A percentile compares a stretch with the other conserved stretches of the same genome.
These are phyloP conservation scores for Agrotis exclamationis DNA, from an alignment of 2,888 invertebrate genomes.

Conservation along the genomic window DNA sequence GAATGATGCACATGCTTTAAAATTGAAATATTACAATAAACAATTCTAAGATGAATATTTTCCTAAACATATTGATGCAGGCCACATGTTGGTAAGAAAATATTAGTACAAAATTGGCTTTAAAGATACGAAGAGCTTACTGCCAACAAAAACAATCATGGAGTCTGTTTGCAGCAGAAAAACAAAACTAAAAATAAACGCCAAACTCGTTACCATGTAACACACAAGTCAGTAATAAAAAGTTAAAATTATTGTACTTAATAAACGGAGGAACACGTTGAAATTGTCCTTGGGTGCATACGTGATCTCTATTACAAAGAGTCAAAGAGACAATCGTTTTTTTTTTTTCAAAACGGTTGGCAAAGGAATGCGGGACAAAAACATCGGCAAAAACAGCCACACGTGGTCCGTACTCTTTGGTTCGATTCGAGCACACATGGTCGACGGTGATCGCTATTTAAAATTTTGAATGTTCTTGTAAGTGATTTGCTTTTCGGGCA, in stretches of 20 bases:
- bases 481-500: too few species aligned
- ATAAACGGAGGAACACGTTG: conserved; percentile 51
- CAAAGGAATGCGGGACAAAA: conserved; percentile 64
- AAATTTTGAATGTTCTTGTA: conserved; percentile 32
- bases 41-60: conserved; percentile 18
- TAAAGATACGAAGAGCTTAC: background rate
- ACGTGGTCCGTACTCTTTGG: conserved; percentile 49
- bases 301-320: conserved; percentile 69
- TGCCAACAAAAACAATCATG: background rate
- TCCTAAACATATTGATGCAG: background rate
- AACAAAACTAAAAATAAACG: conserved; percentile 51
- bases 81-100: conserved; percentile 12
- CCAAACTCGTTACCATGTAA: conserved; percentile 32
- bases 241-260: conserved; percentile 55
- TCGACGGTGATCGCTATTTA: conserved; percentile 31
- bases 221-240: conserved; percentile 49
- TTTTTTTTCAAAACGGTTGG: conserved; percentile 59
- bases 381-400: conserved; percentile 62
- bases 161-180: conserved; percentile 11
- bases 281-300: conserved; percentile 64
- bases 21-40: conserved; percentile 6
- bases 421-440: conserved; percentile 36
- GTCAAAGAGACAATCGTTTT: conserved; percentile 65
- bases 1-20: background rate
- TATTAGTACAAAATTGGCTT: conserved; percentile 12